These are phyloP conservation scores for Cephonodes hylas DNA, from an alignment of 2,888 invertebrate species.

Conservation along the genomic window DNA sequence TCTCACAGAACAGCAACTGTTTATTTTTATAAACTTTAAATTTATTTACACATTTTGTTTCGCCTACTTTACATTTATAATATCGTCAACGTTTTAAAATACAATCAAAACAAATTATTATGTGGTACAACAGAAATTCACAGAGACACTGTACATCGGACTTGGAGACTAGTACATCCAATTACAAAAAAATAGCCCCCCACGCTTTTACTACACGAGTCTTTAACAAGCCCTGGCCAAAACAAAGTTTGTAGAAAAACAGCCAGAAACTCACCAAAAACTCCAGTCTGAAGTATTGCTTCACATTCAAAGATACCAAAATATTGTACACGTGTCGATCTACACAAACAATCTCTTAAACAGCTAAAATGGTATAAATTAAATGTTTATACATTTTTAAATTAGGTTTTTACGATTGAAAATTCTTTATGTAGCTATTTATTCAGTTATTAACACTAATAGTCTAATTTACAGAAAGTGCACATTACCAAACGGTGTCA, in stretches of 20 bases:
- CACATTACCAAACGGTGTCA: constrained; percentile 78
- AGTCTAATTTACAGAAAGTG: constrained; percentile 72
- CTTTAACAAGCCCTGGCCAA: constrained; percentile 71
- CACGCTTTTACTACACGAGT: constrained; percentile 48
- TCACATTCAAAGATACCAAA: constrained; percentile 53
- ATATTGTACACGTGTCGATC: constrained; percentile 55
- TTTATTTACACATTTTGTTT: constrained; percentile 78
- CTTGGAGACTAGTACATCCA: constrained; percentile 75
- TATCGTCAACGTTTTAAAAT: constrained; percentile 78
- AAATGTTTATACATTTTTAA: constrained; percentile 6
- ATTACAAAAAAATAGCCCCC: constrained; percentile 75
- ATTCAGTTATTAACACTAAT: constrained; percentile 50
- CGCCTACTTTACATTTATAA: constrained; percentile 79
- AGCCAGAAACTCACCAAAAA: constrained; percentile 66
- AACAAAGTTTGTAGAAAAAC: constrained; percentile 57
- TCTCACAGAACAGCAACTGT: constrained; percentile 74
- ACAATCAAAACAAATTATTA: constrained; percentile 74
- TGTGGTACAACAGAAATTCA: constrained; percentile 71
- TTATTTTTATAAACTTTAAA: constrained; percentile 82
- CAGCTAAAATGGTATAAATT: constrained; percentile 22
- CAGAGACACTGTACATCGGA: constrained; percentile 71
- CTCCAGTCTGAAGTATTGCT: constrained; percentile 79
- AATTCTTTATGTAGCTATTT: constrained; percentile 16
- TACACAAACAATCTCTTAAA: constrained; percentile 67
- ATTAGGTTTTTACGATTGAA: constrained; percentile 4